Evolutionary conservation across 2,113 vertebrate genomes (phyloP).

Genomic region (Tachycineta bicolor): DNA sequence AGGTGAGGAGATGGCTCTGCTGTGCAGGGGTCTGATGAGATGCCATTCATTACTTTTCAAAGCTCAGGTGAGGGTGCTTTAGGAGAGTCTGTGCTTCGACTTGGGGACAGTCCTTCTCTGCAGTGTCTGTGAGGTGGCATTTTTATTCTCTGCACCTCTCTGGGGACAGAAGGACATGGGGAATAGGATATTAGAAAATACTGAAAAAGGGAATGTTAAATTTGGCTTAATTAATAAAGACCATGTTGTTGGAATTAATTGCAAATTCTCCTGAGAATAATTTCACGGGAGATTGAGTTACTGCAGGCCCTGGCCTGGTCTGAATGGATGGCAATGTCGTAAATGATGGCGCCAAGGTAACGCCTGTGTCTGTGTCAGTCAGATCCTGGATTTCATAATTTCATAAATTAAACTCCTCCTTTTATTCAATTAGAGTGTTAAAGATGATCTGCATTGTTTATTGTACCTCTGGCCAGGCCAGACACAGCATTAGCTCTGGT

Average conservation of each 20-base stretch:
- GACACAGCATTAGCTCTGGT: background rate
- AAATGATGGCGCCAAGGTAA: background rate
- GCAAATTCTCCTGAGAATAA: background rate
- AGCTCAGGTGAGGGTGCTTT: background rate
- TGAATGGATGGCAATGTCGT: background rate
- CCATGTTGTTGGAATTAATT: background rate
- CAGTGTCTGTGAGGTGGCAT: background rate
- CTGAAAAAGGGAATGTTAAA: background rate
- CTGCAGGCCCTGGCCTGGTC: background rate
- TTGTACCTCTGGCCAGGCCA: background rate
- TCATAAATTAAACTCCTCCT: background rate
- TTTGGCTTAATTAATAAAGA: conserved; percentile 12
- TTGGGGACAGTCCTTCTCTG: background rate
- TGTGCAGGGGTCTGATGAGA: background rate
- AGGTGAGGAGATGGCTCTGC: background rate
- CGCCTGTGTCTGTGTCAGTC: background rate
- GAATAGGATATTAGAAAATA: background rate
- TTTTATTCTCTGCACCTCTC: background rate
- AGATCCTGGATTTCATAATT: background rate
- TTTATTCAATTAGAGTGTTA: background rate
- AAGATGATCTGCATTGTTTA: background rate
- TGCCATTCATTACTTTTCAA: background rate
- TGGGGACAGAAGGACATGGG: background rate
- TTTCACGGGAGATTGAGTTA: background rate
- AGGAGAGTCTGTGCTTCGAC: background rate